Percentiles rank a stretch among this genome's conserved stretches.
Evolutionary conservation across 2,797 vertebrate species (phyloP).

Genomic region (Antrozous pallidus): DNA sequence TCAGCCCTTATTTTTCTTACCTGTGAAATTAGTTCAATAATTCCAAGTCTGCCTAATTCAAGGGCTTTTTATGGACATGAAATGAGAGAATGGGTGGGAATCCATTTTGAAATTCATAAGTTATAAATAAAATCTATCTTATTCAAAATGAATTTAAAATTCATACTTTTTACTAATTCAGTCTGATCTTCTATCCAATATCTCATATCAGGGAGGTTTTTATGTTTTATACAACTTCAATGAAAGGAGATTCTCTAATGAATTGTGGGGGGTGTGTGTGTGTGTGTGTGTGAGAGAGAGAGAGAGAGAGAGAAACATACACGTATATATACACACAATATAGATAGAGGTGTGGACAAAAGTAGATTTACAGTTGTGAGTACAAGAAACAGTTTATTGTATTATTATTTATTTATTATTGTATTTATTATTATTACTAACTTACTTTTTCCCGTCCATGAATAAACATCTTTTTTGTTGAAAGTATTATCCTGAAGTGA

Average conservation of each 20-base stretch:
- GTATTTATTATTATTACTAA: neutral
- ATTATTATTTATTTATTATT: neutral
- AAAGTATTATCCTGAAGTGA: neutral
- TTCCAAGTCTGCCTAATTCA: neutral
- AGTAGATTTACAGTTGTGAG: neutral
- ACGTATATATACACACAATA: neutral
- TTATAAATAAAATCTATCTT: neutral
- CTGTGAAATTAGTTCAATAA: conserved; percentile 39
- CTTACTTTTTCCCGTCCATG: neutral
- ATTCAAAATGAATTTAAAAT: conserved; percentile 38
- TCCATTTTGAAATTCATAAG: conserved; percentile 31
- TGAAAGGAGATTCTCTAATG: conserved; percentile 18
- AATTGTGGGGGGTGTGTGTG: neutral
- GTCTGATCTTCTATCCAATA: neutral
- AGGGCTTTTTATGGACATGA: neutral
- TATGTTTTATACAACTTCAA: neutral
- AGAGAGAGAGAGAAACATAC: too few species aligned
- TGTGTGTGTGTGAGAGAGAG: too few species aligned
- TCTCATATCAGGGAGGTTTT: neutral
- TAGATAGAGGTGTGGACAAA: neutral
- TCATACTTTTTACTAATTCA: conserved; percentile 31
- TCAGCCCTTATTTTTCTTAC: conserved; percentile 45
- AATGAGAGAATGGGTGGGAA: conserved; percentile 11
- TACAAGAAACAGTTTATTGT: neutral
- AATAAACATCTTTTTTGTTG: neutral